Percentiles rank a stretch among this genome's conserved stretches.
These are phyloP conservation scores for Eupeodes corollae DNA, from an alignment of 1,140 invertebrate genomes.

Conservation along the genomic window DNA sequence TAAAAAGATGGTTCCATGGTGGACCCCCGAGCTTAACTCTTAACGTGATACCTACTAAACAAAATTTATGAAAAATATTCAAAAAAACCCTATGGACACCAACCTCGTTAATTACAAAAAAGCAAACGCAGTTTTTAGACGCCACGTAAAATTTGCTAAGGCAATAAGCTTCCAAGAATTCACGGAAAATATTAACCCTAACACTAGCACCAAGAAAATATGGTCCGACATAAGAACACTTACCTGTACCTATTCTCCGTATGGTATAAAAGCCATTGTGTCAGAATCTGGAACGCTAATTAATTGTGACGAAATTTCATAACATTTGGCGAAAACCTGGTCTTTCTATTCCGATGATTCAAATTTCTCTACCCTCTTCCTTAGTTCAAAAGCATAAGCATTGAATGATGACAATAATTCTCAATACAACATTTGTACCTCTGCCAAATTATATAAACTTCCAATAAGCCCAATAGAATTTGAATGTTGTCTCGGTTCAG, in stretches of 20 bases:
- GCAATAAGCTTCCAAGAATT: conserved; percentile 4
- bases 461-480: not conserved
- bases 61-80: too few relatives aligned
- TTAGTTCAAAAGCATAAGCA: not conserved
- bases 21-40: not conserved
- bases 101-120: conserved; percentile 9
- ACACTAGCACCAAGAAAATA: conserved; percentile 7
- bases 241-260: conserved; percentile 1
- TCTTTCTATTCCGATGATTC: not conserved
- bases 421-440: not conserved
- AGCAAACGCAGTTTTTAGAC: conserved; percentile 7
- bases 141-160: not conserved
- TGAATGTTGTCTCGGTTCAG: too few relatives aligned
- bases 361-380: not conserved
- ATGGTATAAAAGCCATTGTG: conserved; percentile 2
- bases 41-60: too few relatives aligned
- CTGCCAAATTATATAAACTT: not conserved
- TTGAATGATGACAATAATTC: not conserved
- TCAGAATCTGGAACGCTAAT: not conserved
- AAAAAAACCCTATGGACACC: not conserved
- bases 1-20: too few relatives aligned
- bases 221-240: conserved; percentile 6
- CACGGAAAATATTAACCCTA: conserved; percentile 6
- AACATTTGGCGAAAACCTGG: conserved; percentile 1
- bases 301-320: not conserved